Conservation (phyloP, 2,888 invertebrate species). For the Mesoligia furuncula region DNA sequence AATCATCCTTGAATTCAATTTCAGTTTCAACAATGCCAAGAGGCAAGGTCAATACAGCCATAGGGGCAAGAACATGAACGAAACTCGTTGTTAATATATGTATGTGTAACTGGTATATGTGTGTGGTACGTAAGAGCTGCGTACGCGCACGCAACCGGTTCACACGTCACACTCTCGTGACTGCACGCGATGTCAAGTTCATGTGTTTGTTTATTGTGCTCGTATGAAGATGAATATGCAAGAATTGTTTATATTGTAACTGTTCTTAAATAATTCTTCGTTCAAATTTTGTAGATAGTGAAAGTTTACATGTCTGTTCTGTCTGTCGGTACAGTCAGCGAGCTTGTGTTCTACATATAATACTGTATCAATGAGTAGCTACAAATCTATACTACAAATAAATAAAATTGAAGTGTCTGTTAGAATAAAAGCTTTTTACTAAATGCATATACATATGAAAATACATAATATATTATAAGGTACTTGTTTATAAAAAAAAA, state of each 20-base stretch:
- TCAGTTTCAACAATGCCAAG: slow-evolving; percentile 51
- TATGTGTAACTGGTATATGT: slow-evolving; percentile 47
- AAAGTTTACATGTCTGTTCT: neutral
- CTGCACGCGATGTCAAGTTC: slow-evolving; percentile 62
- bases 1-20: slow-evolving; percentile 37
- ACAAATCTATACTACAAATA: neutral
- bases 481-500: too few species aligned
- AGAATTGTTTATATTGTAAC: slow-evolving; percentile 19
- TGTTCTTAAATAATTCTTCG: neutral
- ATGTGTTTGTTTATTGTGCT: slow-evolving; percentile 45
- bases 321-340: neutral
- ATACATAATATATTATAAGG: too few species aligned
- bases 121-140: slow-evolving; percentile 39
- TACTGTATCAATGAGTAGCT: neutral
- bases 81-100: slow-evolving; percentile 48
- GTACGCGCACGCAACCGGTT: slow-evolving; percentile 60
- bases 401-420: too few species aligned
- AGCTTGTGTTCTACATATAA: neutral
- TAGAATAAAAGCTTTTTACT: neutral
- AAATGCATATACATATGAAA: too few species aligned
- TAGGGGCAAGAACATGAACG: slow-evolving; percentile 36
- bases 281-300: neutral
- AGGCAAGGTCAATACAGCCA: slow-evolving; percentile 39
- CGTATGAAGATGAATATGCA: slow-evolving; percentile 29
- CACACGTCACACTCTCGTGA: slow-evolving; percentile 57